Evolutionary conservation across 2,888 invertebrate species (phyloP).

Genomic region (Dryadula phaetusa): DNA sequence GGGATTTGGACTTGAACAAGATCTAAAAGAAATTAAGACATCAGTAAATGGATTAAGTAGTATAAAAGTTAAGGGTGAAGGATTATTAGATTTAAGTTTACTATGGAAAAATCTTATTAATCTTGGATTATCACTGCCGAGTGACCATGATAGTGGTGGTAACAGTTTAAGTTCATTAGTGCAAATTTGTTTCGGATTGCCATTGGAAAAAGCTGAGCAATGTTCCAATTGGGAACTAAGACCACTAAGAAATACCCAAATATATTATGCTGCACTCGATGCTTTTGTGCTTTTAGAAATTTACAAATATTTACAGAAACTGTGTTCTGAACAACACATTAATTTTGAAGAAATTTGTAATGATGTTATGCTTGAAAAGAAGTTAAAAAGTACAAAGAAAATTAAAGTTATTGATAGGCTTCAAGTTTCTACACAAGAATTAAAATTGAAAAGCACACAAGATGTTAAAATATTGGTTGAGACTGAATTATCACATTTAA

Average conservation of each 20-base stretch:
- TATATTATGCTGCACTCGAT: slow-evolving; percentile 94
- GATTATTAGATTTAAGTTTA: slow-evolving; percentile 71
- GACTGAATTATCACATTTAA: slow-evolving; percentile 59
- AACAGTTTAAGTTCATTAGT: slow-evolving; percentile 90
- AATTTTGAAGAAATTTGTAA: slow-evolving; percentile 87
- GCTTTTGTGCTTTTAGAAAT: slow-evolving; percentile 93
- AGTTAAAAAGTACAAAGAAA: slow-evolving; percentile 75
- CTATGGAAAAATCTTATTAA: slow-evolving; percentile 72
- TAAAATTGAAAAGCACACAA: slow-evolving; percentile 54
- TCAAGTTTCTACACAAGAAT: slow-evolving; percentile 50
- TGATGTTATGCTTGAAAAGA: slow-evolving; percentile 83
- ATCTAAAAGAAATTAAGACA: slow-evolving; percentile 75
- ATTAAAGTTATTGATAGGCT: slow-evolving; percentile 61
- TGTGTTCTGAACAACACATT: slow-evolving; percentile 75
- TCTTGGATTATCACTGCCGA: slow-evolving; percentile 66
- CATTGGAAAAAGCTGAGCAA: slow-evolving; percentile 94
- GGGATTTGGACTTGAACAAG: slow-evolving; percentile 84
- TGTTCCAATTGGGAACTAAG: slow-evolving; percentile 96
- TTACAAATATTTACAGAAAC: slow-evolving; percentile 86
- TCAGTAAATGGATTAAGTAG: slow-evolving; percentile 69
- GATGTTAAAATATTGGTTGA: slow-evolving; percentile 70
- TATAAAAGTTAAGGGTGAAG: slow-evolving; percentile 77
- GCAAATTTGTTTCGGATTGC: slow-evolving; percentile 89
- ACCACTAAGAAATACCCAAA: slow-evolving; percentile 90
- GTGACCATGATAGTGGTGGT: slow-evolving; percentile 77